Percentiles rank a stretch among this genome's conserved stretches.
Conservation (phyloP, 1,140 invertebrate genomes). For the Drosophila sulfurigaster region DNA sequence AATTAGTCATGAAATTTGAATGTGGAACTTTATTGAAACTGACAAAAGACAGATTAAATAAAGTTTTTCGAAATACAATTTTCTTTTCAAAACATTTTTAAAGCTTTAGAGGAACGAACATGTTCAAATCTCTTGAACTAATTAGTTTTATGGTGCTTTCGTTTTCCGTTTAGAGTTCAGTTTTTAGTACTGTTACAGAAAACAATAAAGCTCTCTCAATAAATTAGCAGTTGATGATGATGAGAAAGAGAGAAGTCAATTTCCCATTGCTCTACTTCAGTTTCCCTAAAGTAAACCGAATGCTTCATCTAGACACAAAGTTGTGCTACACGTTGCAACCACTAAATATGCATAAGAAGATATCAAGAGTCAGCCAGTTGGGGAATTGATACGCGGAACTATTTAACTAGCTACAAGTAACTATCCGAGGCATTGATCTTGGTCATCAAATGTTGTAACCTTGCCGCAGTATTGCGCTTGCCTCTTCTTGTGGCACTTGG, state of each 20-base stretch:
- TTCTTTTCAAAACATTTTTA: not conserved
- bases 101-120: not conserved
- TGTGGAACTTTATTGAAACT: not conserved
- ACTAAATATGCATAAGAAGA: not conserved
- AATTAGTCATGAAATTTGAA: not conserved
- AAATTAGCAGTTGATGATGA: constrained; percentile 4
- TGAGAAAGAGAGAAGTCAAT: constrained; percentile 1
- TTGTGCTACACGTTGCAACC: constrained; percentile 7
- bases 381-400: constrained; percentile 29
- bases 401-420: constrained; percentile 23
- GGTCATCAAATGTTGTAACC: constrained; percentile 21
- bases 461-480: constrained; percentile 15
- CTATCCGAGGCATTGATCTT: constrained; percentile 25
- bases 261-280: constrained; percentile 7
- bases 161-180: not conserved
- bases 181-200: constrained; percentile 27
- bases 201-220: constrained; percentile 17
- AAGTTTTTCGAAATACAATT: not conserved
- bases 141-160: constrained; percentile 15
- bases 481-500: not conserved
- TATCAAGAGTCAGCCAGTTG: not conserved
- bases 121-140: not conserved
- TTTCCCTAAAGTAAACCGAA: constrained; percentile 6
- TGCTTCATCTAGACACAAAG: not conserved
- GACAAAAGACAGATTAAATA: not conserved